A percentile compares a stretch with the other conserved stretches of the same genome.
Conservation (phyloP, 2,113 vertebrate genomes). For the Murina feae region DNA sequence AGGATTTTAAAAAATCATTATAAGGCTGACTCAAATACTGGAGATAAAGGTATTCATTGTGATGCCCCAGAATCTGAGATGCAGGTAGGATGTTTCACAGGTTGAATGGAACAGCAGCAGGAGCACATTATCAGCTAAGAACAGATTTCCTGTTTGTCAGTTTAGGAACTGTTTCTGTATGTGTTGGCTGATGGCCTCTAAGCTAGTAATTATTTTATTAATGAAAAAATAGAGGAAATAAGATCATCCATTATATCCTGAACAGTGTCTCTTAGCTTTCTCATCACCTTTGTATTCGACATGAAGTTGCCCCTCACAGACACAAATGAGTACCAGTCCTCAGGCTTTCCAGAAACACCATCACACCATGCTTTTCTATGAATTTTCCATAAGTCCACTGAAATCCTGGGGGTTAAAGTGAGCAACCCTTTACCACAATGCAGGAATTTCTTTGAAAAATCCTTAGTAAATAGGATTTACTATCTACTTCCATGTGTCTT, state of each 20-base stretch:
- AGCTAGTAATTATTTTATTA: constrained; percentile 28
- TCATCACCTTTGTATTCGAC: background rate
- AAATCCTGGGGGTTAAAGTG: background rate
- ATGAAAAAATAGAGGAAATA: constrained; percentile 39
- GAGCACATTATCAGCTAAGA: background rate
- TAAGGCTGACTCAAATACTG: background rate
- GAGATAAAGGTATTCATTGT: background rate
- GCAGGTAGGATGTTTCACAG: background rate
- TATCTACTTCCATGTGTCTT: background rate
- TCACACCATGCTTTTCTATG: fast-evolving
- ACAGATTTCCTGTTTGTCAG: constrained; percentile 34
- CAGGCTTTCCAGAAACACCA: background rate
- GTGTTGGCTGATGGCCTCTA: background rate
- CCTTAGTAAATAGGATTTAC: background rate
- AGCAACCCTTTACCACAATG: background rate
- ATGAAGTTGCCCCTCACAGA: background rate
- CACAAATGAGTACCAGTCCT: fast-evolving
- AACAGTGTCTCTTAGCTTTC: background rate
- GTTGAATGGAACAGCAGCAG: background rate
- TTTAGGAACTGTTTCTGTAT: background rate
- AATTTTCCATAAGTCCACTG: background rate
- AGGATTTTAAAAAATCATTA: background rate
- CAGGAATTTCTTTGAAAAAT: background rate
- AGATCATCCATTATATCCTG: background rate
- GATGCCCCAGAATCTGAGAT: background rate